phyloP scores from a whole-genome alignment of 2,797 vertebrate genomes.

The Clarias platycephalus region DNA sequence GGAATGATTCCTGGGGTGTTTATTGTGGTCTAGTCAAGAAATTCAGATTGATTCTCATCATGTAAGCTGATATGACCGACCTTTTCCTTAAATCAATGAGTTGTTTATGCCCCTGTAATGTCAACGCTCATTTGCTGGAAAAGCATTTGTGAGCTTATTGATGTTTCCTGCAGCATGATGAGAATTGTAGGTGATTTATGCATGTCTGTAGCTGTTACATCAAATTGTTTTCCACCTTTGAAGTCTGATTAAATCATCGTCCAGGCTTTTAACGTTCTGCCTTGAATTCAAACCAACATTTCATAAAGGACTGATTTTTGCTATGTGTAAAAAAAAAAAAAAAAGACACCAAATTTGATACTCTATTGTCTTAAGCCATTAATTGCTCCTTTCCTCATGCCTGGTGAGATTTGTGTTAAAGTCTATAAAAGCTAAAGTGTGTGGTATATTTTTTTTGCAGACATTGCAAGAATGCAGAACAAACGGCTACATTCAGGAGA shows the following conservation, averaged over 20 bases:
- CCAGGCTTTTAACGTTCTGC: constrained; percentile 2
- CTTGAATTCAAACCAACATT: constrained; percentile 11
- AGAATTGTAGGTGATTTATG: constrained; percentile 37
- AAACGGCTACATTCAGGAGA: constrained; percentile 60
- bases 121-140: constrained; percentile 47
- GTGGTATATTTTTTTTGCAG: constrained; percentile 21
- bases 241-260: constrained; percentile 27
- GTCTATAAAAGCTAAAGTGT: constrained; percentile 18
- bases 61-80: constrained; percentile 43
- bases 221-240: constrained; percentile 48
- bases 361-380: neutral
- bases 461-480: constrained; percentile 44
- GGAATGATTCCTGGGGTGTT: constrained; percentile 32
- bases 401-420: constrained; percentile 7
- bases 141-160: constrained; percentile 49
- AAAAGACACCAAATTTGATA: neutral
- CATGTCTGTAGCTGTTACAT: constrained; percentile 28
- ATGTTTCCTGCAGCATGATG: constrained; percentile 35
- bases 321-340: neutral
- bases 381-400: constrained; percentile 22
- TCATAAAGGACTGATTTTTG: constrained; percentile 4
- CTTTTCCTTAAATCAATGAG: constrained; percentile 51
- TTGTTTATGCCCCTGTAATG: constrained; percentile 38
- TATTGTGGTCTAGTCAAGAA: constrained; percentile 43
- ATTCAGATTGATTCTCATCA: constrained; percentile 44